Evolutionary conservation across 2,113 vertebrate genomes (phyloP), one percentile per base, ranked within the genome.

Genomic region (Anthoscopus minutus): DNA sequence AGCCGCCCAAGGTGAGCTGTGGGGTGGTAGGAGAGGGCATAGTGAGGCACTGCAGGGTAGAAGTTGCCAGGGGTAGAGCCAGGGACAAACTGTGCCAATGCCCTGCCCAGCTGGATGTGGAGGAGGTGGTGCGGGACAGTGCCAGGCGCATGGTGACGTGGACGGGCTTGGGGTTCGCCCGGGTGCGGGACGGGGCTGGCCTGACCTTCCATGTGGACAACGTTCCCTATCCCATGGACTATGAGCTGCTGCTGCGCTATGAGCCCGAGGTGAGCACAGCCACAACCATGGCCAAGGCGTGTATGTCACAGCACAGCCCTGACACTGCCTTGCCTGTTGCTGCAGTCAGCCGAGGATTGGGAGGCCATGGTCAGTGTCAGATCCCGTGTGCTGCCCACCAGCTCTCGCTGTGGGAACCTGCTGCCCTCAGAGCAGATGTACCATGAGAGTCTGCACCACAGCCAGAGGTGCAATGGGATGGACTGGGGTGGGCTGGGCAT

Each of bases 271-370:
- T 99, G 81, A n/a, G 90, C 27, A 6, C 0, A 0, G 22, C 47
- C 56, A 12, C 4, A 12, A 31, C 30, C 24, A 17, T 0, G 2
- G 66, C 38, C 62, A 13, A 0, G 0, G 37, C 0, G 0, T 40
- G 47, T 19, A 13, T 1, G 22, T 67, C 50, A 50, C 2, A 8
- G 65, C 81, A 47, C 2, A 4, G 53, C 30, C 44, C 74, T 89
- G 70, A 95, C 6, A 1, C 47, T 9, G 1, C 42, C 31, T 67
- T n/a, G 2, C 58, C 48, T 95, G 71, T 88, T 5, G 1, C 25
- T 61, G 9, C 92, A 99, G 98, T 98, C 98, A 6, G 98, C 98
- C 15, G 99, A 99, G 92, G 98, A 99, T 95, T 99, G 99, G 98
- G 98, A 99, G 92, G 98, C 97, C 19, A 77, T 98, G 17, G 98